These are phyloP conservation scores for Salvator merianae DNA, from an alignment of 2,113 vertebrate species.

Conservation along the genomic window DNA sequence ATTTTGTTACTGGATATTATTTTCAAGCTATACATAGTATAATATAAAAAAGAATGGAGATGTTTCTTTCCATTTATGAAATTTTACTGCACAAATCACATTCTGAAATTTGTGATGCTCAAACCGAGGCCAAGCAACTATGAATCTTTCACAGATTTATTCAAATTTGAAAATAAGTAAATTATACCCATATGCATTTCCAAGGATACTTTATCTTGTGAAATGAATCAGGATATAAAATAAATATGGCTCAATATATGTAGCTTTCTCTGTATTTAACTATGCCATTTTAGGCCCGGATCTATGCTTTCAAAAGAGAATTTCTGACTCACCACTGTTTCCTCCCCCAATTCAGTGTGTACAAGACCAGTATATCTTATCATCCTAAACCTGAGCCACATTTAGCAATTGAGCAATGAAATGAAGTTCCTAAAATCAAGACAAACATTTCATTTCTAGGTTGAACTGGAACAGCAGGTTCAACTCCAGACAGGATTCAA, in stretches of 20 bases:
- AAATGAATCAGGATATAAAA: neutral
- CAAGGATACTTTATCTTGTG: neutral
- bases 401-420: neutral
- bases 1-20: neutral
- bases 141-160: neutral
- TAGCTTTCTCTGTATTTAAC: neutral
- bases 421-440: too few relatives aligned
- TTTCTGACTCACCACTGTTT: too few relatives aligned
- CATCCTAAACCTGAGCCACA: too few relatives aligned
- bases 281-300: too few relatives aligned
- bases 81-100: neutral
- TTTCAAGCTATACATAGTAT: neutral
- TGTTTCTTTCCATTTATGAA: neutral
- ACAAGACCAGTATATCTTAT: too few relatives aligned
- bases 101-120: neutral
- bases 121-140: neutral
- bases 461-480: neutral
- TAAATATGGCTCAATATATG: neutral
- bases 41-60: neutral
- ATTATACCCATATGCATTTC: too few relatives aligned
- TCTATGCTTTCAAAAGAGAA: too few relatives aligned
- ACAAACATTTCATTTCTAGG: neutral
- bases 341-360: too few relatives aligned
- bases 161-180: neutral
- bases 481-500: neutral